These are phyloP conservation scores for Galendromus occidentalis DNA, from an alignment of 1,140 invertebrate species.

Conservation along the genomic window DNA sequence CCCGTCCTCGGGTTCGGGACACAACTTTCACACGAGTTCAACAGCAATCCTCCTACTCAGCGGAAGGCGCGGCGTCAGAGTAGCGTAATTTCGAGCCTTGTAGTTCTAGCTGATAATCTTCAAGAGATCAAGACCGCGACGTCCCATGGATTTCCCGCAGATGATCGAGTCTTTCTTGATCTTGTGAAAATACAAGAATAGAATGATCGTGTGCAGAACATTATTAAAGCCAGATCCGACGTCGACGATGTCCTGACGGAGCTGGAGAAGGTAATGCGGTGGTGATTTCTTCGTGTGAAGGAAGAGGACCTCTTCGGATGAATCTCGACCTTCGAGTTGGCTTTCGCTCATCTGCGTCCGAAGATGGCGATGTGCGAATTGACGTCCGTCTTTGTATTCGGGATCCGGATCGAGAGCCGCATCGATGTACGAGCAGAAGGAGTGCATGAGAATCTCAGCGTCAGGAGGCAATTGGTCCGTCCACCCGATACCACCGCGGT, in stretches of 20 bases:
- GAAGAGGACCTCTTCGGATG: constrained; percentile 16
- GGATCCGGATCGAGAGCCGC: constrained; percentile 51
- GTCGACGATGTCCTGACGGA: constrained; percentile 40
- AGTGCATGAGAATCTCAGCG: constrained; percentile 52
- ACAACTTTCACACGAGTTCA: no score
- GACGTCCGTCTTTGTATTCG: constrained; percentile 46
- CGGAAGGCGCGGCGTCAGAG: no score
- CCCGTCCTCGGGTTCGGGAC: no score
- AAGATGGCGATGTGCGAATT: constrained; percentile 46
- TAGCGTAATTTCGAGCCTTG: no score
- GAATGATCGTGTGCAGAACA: constrained; percentile 51
- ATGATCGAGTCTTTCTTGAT: constrained; percentile 41
- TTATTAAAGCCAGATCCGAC: constrained; percentile 56
- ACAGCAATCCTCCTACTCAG: no score
- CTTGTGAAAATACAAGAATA: constrained; percentile 55
- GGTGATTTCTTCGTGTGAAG: constrained; percentile 37
- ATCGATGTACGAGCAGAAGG: constrained; percentile 58
- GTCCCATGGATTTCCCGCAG: not conserved
- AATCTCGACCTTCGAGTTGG: constrained; percentile 19
- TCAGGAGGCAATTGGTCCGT: constrained; percentile 51
- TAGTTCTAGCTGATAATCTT: not conserved
- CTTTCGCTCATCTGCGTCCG: constrained; percentile 38
- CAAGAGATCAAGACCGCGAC: not conserved
- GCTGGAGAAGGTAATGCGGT: constrained; percentile 47
- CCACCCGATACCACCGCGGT: constrained; percentile 49